phyloP scores from a whole-genome alignment of 2,888 invertebrate genomes.

The Xiphydria camelus region DNA sequence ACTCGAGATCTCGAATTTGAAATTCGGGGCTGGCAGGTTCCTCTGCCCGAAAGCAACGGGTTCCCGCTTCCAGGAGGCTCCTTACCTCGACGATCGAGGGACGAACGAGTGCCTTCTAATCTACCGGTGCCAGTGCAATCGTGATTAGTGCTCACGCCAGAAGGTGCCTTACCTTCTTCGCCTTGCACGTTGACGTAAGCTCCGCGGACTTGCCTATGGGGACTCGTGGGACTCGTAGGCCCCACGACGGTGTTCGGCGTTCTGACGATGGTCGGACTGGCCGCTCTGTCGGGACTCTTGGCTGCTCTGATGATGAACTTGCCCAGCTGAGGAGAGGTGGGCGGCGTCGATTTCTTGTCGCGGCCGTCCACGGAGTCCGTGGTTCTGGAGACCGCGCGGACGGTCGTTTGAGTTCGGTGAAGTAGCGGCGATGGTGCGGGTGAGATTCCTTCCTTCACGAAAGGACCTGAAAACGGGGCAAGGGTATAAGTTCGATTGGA shows the following conservation, averaged over 20 bases:
- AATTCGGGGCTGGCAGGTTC: slow-evolving; percentile 2
- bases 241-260: slow-evolving; percentile 68
- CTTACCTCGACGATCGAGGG: slow-evolving; percentile 16
- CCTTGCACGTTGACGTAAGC: slow-evolving; percentile 76
- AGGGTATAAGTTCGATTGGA: too few relatives aligned
- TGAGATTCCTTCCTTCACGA: slow-evolving; percentile 67
- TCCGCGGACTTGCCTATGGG: slow-evolving; percentile 60
- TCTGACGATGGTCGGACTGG: slow-evolving; percentile 53
- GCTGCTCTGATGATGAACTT: slow-evolving; percentile 68
- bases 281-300: slow-evolving; percentile 49
- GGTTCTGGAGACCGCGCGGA: slow-evolving; percentile 58
- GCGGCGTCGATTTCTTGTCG: slow-evolving; percentile 52
- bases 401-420: slow-evolving; percentile 55
- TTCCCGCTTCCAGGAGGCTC: slow-evolving; percentile 15
- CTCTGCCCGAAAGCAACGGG: slow-evolving; percentile 29
- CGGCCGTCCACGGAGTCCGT: slow-evolving; percentile 57
- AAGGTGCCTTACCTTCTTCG: slow-evolving; percentile 70
- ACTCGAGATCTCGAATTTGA: slow-evolving; percentile 6
- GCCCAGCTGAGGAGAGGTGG: slow-evolving; percentile 68
- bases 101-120: slow-evolving; percentile 30
- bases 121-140: slow-evolving; percentile 47
- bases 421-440: slow-evolving; percentile 61
- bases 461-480: slow-evolving; percentile 62
- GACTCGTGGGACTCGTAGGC: slow-evolving; percentile 59
- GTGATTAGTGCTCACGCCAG: slow-evolving; percentile 30